A percentile compares a stretch with the other conserved stretches of the same genome.
Evolutionary conservation across 2,888 invertebrate genomes (phyloP).

Genomic region (Acleris laterana): DNA sequence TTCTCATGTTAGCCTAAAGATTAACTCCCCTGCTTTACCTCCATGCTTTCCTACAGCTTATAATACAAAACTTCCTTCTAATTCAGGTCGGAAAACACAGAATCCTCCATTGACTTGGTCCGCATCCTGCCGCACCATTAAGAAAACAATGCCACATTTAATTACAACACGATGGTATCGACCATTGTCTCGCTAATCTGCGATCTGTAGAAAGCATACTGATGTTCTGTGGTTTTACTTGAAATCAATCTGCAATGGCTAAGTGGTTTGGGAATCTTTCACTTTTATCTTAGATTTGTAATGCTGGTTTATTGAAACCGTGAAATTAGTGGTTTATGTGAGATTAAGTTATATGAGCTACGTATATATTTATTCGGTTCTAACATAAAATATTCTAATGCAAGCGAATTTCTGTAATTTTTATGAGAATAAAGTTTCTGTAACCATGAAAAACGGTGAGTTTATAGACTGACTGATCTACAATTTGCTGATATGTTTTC

Average conservation of each 20-base stretch:
- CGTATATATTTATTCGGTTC: no score
- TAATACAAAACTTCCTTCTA: no score
- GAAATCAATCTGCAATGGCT: conserved; percentile 31
- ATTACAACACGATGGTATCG: conserved; percentile 31
- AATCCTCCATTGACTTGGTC: conserved; percentile 23
- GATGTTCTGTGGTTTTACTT: conserved; percentile 36
- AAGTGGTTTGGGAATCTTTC: conserved; percentile 30
- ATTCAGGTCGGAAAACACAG: no score
- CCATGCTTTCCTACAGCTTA: no score
- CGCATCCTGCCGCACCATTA: conserved; percentile 23
- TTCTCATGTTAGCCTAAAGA: no score
- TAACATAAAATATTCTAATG: no score
- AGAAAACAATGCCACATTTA: conserved; percentile 28
- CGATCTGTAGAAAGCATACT: conserved; percentile 34
- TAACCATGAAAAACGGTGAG: no score
- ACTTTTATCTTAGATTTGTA: conserved; percentile 30
- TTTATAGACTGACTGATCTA: no score
- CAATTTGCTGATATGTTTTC: no score
- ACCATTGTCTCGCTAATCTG: conserved; percentile 36
- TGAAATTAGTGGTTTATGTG: conserved; percentile 1
- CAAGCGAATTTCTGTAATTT: no score
- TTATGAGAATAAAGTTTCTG: no score
- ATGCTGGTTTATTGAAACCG: conserved; percentile 12
- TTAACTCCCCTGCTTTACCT: no score
- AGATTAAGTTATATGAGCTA: background rate